Evolutionary conservation across 2,888 invertebrate species (phyloP).

Genomic region (Geotrupes spiniger): DNA sequence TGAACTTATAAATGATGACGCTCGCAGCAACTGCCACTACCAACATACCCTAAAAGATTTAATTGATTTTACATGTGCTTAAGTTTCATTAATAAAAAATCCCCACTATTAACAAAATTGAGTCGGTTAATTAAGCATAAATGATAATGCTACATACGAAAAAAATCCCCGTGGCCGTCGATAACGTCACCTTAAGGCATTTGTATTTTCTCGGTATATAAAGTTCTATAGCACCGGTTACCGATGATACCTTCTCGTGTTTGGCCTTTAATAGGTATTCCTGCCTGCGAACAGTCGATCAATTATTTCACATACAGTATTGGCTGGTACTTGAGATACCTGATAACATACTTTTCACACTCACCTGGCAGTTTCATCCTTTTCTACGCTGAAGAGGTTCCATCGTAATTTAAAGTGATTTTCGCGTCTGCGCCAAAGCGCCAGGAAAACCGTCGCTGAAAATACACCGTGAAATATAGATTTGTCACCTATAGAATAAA

Average conservation of each 20-base stretch:
- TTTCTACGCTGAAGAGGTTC: slow-evolving; percentile 4
- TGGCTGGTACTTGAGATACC: too few relatives aligned
- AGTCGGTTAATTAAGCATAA: too few relatives aligned
- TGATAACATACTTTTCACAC: neutral
- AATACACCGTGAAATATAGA: slow-evolving; percentile 13
- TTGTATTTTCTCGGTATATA: slow-evolving; percentile 9
- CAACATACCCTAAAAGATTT: slow-evolving; percentile 12
- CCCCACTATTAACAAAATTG: too few relatives aligned
- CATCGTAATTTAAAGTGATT: slow-evolving; percentile 4
- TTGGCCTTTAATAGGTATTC: slow-evolving; percentile 9
- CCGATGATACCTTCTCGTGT: neutral
- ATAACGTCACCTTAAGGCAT: neutral
- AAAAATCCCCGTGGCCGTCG: slow-evolving; percentile 8
- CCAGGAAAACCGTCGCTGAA: slow-evolving; percentile 32
- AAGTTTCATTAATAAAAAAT: too few relatives aligned
- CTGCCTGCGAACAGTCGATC: neutral
- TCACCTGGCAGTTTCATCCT: slow-evolving; percentile 14
- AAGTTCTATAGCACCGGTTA: slow-evolving; percentile 7
- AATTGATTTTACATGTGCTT: too few relatives aligned
- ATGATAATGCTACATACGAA: slow-evolving; percentile 9
- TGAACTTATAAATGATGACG: slow-evolving; percentile 10
- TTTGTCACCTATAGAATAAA: slow-evolving; percentile 7
- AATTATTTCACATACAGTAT: too few relatives aligned
- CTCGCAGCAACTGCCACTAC: slow-evolving; percentile 12
- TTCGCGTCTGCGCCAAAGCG: slow-evolving; percentile 33